These are phyloP conservation scores for Echeneis naucrates DNA, from an alignment of 2,797 vertebrate genomes.

Conservation along the genomic window DNA sequence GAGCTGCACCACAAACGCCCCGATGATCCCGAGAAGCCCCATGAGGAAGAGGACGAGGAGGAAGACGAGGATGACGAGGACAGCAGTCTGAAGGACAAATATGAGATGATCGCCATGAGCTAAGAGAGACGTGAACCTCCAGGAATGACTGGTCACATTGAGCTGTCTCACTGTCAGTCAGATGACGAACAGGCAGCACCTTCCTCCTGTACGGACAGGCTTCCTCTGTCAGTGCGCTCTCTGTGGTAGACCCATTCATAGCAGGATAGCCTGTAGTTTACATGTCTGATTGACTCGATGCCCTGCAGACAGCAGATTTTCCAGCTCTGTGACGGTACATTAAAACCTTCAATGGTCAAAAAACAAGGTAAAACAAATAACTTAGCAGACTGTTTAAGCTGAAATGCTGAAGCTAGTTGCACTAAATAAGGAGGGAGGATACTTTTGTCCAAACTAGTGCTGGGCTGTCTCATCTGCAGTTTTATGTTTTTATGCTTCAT, in stretches of 20 bases:
- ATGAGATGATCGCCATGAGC: conserved; percentile 90
- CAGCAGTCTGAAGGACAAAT: conserved; percentile 87
- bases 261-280: conserved; percentile 39
- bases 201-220: conserved; percentile 30
- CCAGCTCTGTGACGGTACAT: conserved; percentile 1
- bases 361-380: conserved; percentile 18
- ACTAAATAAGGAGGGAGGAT: background rate
- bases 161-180: conserved; percentile 37
- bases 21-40: conserved; percentile 55
- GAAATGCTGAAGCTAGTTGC: conserved; percentile 29
- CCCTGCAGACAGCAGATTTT: conserved; percentile 31
- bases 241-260: conserved; percentile 26
- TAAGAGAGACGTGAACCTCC: conserved; percentile 55
- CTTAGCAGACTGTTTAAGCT: conserved; percentile 6
- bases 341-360: conserved; percentile 18
- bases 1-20: conserved; percentile 91
- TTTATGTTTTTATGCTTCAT: conserved; percentile 16
- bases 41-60: conserved; percentile 75
- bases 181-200: conserved; percentile 37
- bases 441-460: background rate
- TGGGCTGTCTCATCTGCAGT: conserved; percentile 22
- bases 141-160: conserved; percentile 14
- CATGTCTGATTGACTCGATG: conserved; percentile 27
- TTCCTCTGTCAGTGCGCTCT: conserved; percentile 40
- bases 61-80: conserved; percentile 83